Conservation (phyloP, 2,888 invertebrate genomes). For the Synanthedon tipuliformis region DNA sequence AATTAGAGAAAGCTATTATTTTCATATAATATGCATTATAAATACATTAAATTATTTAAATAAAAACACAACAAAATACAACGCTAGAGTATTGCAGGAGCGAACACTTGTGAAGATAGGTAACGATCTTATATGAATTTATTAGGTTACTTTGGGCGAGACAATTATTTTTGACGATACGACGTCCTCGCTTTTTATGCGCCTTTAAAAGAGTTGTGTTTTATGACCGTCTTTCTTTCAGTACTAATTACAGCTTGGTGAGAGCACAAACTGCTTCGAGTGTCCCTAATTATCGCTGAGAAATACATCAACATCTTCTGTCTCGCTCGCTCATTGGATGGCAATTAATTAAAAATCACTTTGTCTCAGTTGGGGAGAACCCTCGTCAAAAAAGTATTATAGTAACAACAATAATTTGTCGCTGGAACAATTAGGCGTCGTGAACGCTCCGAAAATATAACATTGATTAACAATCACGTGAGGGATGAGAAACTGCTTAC, state of each 20-base stretch:
- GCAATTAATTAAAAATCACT: constrained; percentile 10
- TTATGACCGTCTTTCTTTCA: not conserved
- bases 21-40: no score
- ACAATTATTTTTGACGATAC: no score
- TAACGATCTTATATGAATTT: no score
- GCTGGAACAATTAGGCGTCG: constrained; percentile 21
- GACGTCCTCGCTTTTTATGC: no score
- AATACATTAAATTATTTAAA: no score
- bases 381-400: constrained; percentile 57
- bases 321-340: constrained; percentile 4
- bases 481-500: constrained; percentile 8
- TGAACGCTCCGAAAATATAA: constrained; percentile 41
- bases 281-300: constrained; percentile 3
- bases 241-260: not conserved
- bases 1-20: no score
- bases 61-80: no score
- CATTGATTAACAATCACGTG: constrained; percentile 31
- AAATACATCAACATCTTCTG: constrained; percentile 3
- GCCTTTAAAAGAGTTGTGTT: no score
- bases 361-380: constrained; percentile 23
- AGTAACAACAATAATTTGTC: constrained; percentile 52
- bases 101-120: no score
- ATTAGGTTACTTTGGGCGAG: no score
- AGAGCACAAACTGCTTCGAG: not conserved
- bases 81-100: no score